Evolutionary conservation across 2,113 vertebrate genomes (phyloP), one percentile per base, ranked within the genome.

Genomic region (Okapia johnstoni): DNA sequence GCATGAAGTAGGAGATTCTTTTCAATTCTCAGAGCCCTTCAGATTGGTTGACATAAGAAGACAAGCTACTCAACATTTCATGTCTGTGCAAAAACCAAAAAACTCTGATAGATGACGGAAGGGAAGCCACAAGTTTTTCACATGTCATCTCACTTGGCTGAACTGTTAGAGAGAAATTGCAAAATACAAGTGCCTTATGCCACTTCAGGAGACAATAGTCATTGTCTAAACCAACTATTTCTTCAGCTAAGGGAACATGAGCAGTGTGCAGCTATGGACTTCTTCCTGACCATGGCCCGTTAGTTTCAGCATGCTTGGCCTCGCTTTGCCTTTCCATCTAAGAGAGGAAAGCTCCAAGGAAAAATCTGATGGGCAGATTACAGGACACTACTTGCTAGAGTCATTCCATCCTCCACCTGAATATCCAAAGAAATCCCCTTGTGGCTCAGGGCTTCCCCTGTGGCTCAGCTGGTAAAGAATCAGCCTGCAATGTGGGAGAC

Each of bases 351-450:
- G 96, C 81, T 77, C 88, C 88, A 96, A 95, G 94, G 88, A 96
- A 95, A 94, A 98, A 77, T 85, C n/a, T 92, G 85, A 76, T 76
- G 83, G 92, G 87, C 95, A 98, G 94, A 96, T 96, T 97, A 97
- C 85, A 98, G 88, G 94, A 96, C 94, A 96, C 94, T 97, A 92
- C 96, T 95, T 97, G 89, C 66, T 61, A 76, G 23, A 23, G 85
- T 81, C 94, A 94, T 95, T 85, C n/a, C n/a, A 5, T 40, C 25
- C 73, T 76, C 48, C 63, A 43, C 11, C 28, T 46, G 33, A 88
- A 85, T n/a, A 85, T 50, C 23, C 58, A 88, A 94, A 92, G 94
- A 93, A 93, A 96, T 91, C 23, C 10, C n/a, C n/a, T 70, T 70
- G 19, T 70, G 66, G n/a, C n/a, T 70, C 19, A 70, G 21, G n/a